These are phyloP conservation scores for Xenopus borealis DNA, from an alignment of 2,113 vertebrate genomes.

Conservation along the genomic window DNA sequence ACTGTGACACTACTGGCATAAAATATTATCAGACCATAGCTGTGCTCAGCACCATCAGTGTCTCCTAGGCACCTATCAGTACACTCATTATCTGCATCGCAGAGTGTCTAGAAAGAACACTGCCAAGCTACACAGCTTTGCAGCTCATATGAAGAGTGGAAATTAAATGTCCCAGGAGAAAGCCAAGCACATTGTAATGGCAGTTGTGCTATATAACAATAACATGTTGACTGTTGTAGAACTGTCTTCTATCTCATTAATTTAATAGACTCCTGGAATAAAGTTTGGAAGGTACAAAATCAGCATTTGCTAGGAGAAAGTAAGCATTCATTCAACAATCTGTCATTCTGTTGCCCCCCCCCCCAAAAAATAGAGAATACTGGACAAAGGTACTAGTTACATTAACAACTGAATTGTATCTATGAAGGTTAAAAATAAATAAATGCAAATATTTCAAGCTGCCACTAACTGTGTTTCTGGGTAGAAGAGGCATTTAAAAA, in stretches of 20 bases:
- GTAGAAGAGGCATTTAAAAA: too few species aligned
- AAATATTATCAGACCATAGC: slow-evolving; percentile 89
- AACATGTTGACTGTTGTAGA: slow-evolving; percentile 69
- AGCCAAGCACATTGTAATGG: slow-evolving; percentile 73
- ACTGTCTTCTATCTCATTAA: slow-evolving; percentile 79
- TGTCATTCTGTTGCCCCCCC: not conserved
- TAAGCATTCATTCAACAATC: slow-evolving; percentile 14
- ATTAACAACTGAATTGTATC: too few species aligned
- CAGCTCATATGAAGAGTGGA: slow-evolving; percentile 90
- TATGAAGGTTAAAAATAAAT: too few species aligned
- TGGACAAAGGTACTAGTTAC: too few species aligned
- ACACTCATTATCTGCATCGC: slow-evolving; percentile 92
- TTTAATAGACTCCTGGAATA: slow-evolving; percentile 76
- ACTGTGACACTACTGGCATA: slow-evolving; percentile 75
- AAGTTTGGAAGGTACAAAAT: slow-evolving; percentile 57
- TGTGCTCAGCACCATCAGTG: slow-evolving; percentile 83
- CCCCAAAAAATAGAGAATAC: too few species aligned
- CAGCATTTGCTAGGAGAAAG: slow-evolving; percentile 56
- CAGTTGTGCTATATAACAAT: slow-evolving; percentile 65
- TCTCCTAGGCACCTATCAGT: slow-evolving; percentile 97
- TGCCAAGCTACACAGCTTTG: slow-evolving; percentile 79
- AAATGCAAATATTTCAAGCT: too few species aligned
- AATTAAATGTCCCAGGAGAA: slow-evolving; percentile 86
- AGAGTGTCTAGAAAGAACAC: slow-evolving; percentile 75
- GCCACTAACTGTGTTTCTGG: too few species aligned